Conservation (phyloP, 2,113 vertebrate genomes). For the Cyanocitta stelleri region DNA sequence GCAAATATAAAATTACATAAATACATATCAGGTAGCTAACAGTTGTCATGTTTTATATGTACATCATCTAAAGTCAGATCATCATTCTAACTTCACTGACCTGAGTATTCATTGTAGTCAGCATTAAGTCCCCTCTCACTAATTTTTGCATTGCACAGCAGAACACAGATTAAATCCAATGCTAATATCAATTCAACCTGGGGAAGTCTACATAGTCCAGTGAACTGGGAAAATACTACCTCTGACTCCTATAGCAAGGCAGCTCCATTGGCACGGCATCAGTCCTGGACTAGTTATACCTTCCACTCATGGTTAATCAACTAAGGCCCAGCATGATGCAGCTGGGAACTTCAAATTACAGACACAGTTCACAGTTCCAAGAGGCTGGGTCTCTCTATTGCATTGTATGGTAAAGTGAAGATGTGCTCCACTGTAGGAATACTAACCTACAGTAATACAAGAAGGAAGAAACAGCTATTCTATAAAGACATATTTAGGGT, state of each 20-base stretch:
- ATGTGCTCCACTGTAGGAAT: background rate
- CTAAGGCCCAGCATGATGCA: background rate
- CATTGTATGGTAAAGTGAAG: background rate
- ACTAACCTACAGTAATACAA: background rate
- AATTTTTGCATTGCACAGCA: background rate
- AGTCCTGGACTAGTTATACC: background rate
- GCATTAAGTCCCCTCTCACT: background rate
- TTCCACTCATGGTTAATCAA: background rate
- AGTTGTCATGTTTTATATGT: background rate
- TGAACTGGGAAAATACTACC: background rate
- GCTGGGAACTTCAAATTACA: background rate
- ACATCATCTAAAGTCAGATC: background rate
- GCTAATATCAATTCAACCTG: background rate
- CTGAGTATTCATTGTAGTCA: background rate
- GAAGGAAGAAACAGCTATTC: background rate
- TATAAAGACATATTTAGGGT: background rate
- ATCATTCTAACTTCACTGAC: background rate
- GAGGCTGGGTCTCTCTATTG: background rate
- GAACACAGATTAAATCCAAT: background rate
- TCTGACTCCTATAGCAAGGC: background rate
- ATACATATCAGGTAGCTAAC: background rate
- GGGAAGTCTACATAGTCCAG: background rate
- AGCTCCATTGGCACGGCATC: background rate
- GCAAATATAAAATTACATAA: background rate
- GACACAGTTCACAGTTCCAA: background rate